These are phyloP conservation scores for Brenthis hecate DNA, from an alignment of 2,888 invertebrate species.

Conservation along the genomic window DNA sequence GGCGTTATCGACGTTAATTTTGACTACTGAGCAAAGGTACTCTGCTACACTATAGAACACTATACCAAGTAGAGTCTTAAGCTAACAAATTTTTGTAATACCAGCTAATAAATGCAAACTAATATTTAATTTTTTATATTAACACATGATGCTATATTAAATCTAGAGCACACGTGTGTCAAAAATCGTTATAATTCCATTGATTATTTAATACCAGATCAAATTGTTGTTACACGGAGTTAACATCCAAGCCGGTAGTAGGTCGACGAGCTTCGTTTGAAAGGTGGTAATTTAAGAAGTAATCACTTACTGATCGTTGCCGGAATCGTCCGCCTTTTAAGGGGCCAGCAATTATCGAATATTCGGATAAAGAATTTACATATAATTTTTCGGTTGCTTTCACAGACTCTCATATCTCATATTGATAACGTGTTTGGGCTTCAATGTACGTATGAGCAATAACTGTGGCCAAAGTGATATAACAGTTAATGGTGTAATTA, in stretches of 20 bases:
- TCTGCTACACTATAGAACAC: not conserved
- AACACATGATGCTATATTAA: not conserved
- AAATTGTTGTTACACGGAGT: constrained; percentile 28
- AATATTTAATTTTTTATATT: not conserved
- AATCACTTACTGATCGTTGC: constrained; percentile 68
- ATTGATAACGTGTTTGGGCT: not conserved
- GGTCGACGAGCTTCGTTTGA: constrained; percentile 37
- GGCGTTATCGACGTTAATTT: constrained; percentile 37
- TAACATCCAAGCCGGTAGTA: constrained; percentile 54
- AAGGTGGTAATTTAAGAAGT: constrained; percentile 70
- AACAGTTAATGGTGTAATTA: constrained; percentile 22
- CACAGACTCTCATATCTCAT: constrained; percentile 42
- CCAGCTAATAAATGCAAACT: not conserved
- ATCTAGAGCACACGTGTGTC: constrained; percentile 30
- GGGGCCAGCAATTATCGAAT: constrained; percentile 72
- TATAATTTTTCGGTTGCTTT: constrained; percentile 64
- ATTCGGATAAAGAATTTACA: constrained; percentile 61
- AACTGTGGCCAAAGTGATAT: constrained; percentile 12
- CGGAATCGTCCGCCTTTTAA: constrained; percentile 68
- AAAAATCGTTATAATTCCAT: constrained; percentile 32
- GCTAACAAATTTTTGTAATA: not conserved
- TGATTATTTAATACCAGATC: constrained; percentile 35
- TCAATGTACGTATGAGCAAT: constrained; percentile 2
- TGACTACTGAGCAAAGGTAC: not conserved
- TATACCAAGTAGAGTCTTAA: not conserved